A percentile compares a stretch with the other conserved stretches of the same genome.
Conservation (phyloP, 2,888 invertebrate genomes). For the Acrobasis repandana region DNA sequence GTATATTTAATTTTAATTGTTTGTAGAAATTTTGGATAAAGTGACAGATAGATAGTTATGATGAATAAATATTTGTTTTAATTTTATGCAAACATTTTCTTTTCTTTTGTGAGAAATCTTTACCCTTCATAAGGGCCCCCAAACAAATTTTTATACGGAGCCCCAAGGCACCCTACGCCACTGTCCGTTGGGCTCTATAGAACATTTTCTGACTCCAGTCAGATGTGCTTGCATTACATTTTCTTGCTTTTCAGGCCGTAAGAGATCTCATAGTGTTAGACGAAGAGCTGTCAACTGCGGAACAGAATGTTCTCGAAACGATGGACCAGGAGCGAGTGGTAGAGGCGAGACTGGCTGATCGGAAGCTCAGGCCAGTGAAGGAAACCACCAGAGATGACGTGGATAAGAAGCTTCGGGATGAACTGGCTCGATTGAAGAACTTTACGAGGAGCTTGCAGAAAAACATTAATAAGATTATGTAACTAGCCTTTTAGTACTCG, state of each 20-base stretch:
- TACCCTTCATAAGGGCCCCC: no score
- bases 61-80: no score
- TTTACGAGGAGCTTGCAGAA: constrained; percentile 81
- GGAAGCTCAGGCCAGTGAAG: constrained; percentile 84
- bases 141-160: no score
- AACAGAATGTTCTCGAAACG: constrained; percentile 86
- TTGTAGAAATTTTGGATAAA: no score
- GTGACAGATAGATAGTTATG: no score
- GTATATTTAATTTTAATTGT: no score
- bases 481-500: no score
- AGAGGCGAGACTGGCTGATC: constrained; percentile 88
- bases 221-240: not conserved
- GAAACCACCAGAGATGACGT: constrained; percentile 87
- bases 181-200: no score
- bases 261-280: constrained; percentile 87
- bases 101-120: no score
- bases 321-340: constrained; percentile 87
- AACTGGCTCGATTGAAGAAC: constrained; percentile 83
- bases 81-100: no score
- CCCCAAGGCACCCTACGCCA: no score
- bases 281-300: constrained; percentile 86
- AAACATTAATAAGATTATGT: constrained; percentile 85
- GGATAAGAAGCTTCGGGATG: constrained; percentile 84
- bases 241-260: constrained; percentile 69
- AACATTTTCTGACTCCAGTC: not conserved